A percentile compares a stretch with the other conserved stretches of the same genome.
These are phyloP conservation scores for Tonatia bakeri DNA, from an alignment of 2,113 vertebrate species.

Conservation along the genomic window DNA sequence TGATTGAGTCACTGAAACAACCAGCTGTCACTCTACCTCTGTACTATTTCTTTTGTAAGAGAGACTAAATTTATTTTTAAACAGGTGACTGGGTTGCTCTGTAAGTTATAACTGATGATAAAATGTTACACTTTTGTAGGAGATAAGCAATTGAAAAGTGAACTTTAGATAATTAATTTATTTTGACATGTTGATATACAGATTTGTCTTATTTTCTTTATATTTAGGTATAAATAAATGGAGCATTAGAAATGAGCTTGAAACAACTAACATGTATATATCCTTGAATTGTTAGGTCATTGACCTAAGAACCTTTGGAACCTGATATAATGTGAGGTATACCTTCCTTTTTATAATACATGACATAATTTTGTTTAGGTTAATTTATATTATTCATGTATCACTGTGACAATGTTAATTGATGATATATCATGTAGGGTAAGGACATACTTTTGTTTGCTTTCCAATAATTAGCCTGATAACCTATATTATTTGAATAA, in stretches of 20 bases:
- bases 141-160: slow-evolving; percentile 22
- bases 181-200: slow-evolving; percentile 38
- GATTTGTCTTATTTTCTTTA: slow-evolving; percentile 42
- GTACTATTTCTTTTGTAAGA: not conserved
- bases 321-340: not conserved
- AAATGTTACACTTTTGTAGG: not conserved
- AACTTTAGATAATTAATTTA: slow-evolving; percentile 35
- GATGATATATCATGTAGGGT: not conserved
- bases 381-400: not conserved
- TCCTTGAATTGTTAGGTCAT: not conserved
- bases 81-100: not conserved
- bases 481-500: not conserved
- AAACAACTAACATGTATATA: slow-evolving; percentile 14
- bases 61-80: not conserved
- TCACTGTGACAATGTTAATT: not conserved
- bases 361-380: not conserved
- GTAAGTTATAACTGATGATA: not conserved
- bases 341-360: not conserved
- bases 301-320: not conserved
- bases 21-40: not conserved
- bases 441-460: not conserved
- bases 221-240: slow-evolving; percentile 54
- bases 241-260: not conserved
- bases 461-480: not conserved
- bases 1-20: not conserved